A percentile compares a stretch with the other conserved stretches of the same genome.
Evolutionary conservation across 2,113 vertebrate genomes (phyloP).

Genomic region (Xiphophorus couchianus): DNA sequence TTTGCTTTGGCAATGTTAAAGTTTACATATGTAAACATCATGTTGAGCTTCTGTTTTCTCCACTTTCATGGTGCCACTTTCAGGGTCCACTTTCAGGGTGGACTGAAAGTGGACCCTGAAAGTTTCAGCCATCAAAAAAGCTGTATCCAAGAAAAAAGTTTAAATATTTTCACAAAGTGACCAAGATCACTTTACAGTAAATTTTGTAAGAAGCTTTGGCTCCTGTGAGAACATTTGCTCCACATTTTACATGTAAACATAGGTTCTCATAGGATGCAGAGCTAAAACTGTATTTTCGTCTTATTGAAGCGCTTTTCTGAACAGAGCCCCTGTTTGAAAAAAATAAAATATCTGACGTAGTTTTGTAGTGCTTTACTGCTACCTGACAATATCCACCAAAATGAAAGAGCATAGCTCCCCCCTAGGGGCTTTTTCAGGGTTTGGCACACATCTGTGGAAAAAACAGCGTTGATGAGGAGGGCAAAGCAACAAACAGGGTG

Average conservation of each 20-base stretch:
- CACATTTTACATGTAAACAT: slow-evolving; percentile 1
- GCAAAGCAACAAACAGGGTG: slow-evolving; percentile 19
- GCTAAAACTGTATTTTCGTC: slow-evolving; percentile 11
- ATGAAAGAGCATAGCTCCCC: slow-evolving; percentile 28
- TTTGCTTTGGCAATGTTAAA: too few relatives aligned
- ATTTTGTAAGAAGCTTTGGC: too few relatives aligned
- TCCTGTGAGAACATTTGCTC: neutral
- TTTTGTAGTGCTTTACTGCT: slow-evolving; percentile 28
- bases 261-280: neutral
- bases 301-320: slow-evolving; percentile 17
- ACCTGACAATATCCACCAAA: slow-evolving; percentile 23
- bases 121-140: too few relatives aligned
- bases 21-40: too few relatives aligned
- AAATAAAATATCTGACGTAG: neutral
- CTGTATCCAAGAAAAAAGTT: too few relatives aligned
- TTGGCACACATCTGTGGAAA: slow-evolving; percentile 14
- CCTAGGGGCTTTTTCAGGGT: slow-evolving; percentile 20
- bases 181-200: too few relatives aligned
- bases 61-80: too few relatives aligned
- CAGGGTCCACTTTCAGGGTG: too few relatives aligned
- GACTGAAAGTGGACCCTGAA: too few relatives aligned
- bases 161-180: too few relatives aligned
- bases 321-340: slow-evolving; percentile 22
- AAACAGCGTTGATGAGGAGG: slow-evolving; percentile 10
- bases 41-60: too few relatives aligned